Evolutionary conservation across 2,113 vertebrate species (phyloP).

Genomic region (Gopherus flavomarginatus): DNA sequence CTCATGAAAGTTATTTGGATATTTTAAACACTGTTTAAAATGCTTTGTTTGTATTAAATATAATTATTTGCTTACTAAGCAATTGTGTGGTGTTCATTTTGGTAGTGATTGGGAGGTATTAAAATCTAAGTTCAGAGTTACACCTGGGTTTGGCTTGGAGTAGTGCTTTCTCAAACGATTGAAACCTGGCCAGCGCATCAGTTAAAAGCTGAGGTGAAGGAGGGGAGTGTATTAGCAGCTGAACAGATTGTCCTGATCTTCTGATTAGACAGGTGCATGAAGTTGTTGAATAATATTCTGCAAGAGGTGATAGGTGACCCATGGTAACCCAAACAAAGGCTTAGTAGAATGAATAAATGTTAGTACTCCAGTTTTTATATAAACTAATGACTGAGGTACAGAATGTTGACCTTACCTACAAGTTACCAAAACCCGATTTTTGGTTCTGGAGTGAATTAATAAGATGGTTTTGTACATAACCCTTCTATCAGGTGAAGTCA

Average conservation of each 20-base stretch:
- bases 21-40: neutral
- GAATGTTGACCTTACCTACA: neutral
- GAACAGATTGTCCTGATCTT: neutral
- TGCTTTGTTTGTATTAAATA: neutral
- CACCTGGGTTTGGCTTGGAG: fast-evolving
- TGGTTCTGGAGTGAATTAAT: neutral
- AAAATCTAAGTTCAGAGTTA: neutral
- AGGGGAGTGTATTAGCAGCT: neutral
- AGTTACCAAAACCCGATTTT: neutral
- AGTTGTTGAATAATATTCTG: neutral
- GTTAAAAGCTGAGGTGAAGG: neutral
- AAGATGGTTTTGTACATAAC: neutral
- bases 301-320: neutral
- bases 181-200: neutral
- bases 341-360: neutral
- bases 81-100: neutral
- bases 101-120: fast-evolving
- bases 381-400: neutral
- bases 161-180: neutral
- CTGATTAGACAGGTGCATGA: neutral
- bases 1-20: neutral
- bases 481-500: neutral
- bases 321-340: neutral
- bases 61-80: fast-evolving
- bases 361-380: neutral